A percentile compares a stretch with the other conserved stretches of the same genome.
Evolutionary conservation across 2,888 invertebrate species (phyloP).

Genomic region (Aporophyla nigra): DNA sequence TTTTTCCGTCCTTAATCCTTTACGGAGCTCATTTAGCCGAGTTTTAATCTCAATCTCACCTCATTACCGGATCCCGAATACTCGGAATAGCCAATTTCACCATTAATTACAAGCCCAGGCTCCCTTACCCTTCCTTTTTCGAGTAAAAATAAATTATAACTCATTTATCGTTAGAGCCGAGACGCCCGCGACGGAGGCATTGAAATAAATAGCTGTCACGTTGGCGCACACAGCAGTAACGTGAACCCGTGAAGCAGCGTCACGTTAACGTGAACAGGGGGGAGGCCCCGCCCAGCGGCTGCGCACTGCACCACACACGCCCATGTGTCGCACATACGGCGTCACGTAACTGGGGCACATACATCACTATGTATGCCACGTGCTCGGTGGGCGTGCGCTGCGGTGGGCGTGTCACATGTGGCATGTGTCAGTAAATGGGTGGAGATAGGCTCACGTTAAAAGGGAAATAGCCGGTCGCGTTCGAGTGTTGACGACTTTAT

Average conservation of each 20-base stretch:
- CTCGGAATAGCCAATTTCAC: constrained; percentile 90
- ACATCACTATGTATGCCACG: constrained; percentile 76
- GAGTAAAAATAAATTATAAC: constrained; percentile 91
- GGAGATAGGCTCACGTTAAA: constrained; percentile 74
- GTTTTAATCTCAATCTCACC: constrained; percentile 90
- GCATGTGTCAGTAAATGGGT: constrained; percentile 77
- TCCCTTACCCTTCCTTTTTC: constrained; percentile 88
- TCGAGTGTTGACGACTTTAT: constrained; percentile 61
- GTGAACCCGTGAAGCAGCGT: constrained; percentile 75
- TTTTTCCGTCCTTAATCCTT: constrained; percentile 84
- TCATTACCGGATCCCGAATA: constrained; percentile 89
- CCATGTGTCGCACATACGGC: constrained; percentile 80
- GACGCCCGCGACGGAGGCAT: constrained; percentile 75
- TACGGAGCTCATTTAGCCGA: constrained; percentile 87
- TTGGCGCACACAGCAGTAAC: constrained; percentile 77
- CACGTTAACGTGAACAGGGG: constrained; percentile 81
- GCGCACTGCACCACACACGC: constrained; percentile 84
- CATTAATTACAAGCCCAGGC: constrained; percentile 87
- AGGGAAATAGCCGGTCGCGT: constrained; percentile 69
- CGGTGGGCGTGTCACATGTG: constrained; percentile 83
- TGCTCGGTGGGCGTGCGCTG: constrained; percentile 79
- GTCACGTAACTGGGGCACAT: constrained; percentile 83
- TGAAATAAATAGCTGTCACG: constrained; percentile 87
- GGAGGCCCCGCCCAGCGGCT: constrained; percentile 85
- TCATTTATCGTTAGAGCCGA: constrained; percentile 87